phyloP scores from a whole-genome alignment of 2,113 vertebrate genomes.

The Paralichthys olivaceus region DNA sequence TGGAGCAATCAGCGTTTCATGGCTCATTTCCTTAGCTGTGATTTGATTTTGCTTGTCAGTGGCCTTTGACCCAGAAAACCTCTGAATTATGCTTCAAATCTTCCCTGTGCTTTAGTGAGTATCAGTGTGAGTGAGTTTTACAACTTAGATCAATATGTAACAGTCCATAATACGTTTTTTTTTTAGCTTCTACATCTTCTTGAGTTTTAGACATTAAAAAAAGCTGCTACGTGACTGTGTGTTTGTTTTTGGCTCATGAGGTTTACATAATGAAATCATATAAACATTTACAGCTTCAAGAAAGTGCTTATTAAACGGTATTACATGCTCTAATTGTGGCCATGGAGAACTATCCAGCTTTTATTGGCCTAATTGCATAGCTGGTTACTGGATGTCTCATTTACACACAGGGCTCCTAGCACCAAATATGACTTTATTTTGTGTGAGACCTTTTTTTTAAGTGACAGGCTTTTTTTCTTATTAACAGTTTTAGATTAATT shows the following conservation, averaged over 20 bases:
- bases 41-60: constrained; percentile 84
- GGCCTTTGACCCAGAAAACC: constrained; percentile 70
- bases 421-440: constrained; percentile 57
- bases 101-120: constrained; percentile 21
- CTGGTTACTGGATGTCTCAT: constrained; percentile 58
- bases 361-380: constrained; percentile 68
- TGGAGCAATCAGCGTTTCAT: constrained; percentile 80
- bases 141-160: constrained; percentile 23
- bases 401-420: constrained; percentile 58
- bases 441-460: constrained; percentile 26
- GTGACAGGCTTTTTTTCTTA: constrained; percentile 4
- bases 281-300: constrained; percentile 66
- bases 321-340: constrained; percentile 69
- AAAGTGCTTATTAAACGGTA: constrained; percentile 67
- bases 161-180: neutral
- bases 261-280: constrained; percentile 54
- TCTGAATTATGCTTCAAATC: constrained; percentile 55
- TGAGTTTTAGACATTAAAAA: constrained; percentile 25
- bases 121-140: constrained; percentile 13
- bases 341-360: constrained; percentile 51
- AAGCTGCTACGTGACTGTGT: constrained; percentile 34
- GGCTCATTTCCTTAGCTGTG: constrained; percentile 82
- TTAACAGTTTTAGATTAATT: neutral
- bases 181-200: neutral
- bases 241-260: constrained; percentile 29